These are phyloP conservation scores for Hydropotes inermis DNA, from an alignment of 2,113 vertebrate species.

Conservation along the genomic window DNA sequence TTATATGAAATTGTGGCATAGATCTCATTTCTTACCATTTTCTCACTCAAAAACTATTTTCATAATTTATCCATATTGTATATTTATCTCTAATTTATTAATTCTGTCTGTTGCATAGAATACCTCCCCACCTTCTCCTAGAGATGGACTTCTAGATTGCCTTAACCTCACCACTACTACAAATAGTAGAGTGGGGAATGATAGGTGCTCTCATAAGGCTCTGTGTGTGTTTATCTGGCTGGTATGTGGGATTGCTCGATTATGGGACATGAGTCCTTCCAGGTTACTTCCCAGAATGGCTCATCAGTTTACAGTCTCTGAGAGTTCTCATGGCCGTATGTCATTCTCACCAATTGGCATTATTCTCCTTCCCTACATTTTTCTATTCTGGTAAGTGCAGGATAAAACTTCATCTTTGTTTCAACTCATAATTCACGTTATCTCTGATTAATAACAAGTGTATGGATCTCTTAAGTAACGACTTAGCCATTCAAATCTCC, in stretches of 20 bases:
- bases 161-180: not conserved
- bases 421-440: not conserved
- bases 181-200: not conserved
- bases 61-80: not conserved
- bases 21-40: not conserved
- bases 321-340: not conserved
- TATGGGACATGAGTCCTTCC: not conserved
- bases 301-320: not conserved
- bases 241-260: fast-evolving
- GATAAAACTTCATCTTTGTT: not conserved
- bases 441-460: not conserved
- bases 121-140: not conserved
- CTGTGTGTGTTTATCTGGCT: not conserved
- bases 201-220: no score
- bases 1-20: not conserved
- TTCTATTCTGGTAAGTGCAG: not conserved
- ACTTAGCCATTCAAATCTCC: not conserved
- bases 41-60: not conserved
- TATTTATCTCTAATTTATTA: not conserved
- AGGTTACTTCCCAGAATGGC: not conserved
- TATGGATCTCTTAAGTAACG: not conserved
- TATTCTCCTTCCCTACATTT: not conserved
- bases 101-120: not conserved
- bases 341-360: not conserved
- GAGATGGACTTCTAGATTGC: not conserved